A percentile compares a stretch with the other conserved stretches of the same genome.
phyloP scores from a whole-genome alignment of 2,113 vertebrate genomes.

The Psittacara wagleri region DNA sequence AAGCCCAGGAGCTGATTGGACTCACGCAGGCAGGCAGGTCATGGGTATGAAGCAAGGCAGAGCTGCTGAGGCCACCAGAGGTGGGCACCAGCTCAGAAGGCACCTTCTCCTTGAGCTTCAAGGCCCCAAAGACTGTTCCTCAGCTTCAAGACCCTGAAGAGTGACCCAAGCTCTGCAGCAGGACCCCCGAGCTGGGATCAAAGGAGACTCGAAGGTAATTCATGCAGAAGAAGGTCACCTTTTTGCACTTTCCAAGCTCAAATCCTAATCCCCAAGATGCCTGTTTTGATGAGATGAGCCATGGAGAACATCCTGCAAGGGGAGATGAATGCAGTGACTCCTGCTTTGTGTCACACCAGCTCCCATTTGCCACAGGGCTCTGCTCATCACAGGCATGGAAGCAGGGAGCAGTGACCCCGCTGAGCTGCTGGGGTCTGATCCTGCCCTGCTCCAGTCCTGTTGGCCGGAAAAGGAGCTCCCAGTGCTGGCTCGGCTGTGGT shows the following conservation, averaged over 20 bases:
- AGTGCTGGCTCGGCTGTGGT: fast-evolving
- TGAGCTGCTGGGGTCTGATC: neutral
- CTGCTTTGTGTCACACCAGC: neutral
- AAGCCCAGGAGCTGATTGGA: neutral
- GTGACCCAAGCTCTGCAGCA: neutral
- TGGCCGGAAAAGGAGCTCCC: fast-evolving
- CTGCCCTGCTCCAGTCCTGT: neutral
- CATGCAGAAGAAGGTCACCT: fast-evolving
- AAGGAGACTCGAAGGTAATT: neutral
- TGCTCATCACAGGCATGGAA: neutral
- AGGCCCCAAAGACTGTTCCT: neutral
- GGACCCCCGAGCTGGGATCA: neutral
- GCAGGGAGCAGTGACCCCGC: neutral
- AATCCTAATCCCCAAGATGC: conserved; percentile 12
- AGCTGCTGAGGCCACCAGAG: neutral
- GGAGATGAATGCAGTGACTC: neutral
- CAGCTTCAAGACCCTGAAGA: neutral
- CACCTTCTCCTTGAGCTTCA: neutral
- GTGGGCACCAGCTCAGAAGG: neutral
- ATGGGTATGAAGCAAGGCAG: fast-evolving
- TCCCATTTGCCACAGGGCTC: neutral
- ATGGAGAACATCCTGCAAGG: fast-evolving
- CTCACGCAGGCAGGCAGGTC: fast-evolving
- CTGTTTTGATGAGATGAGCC: neutral
- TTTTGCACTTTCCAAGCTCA: neutral